Percentiles rank a stretch among this genome's conserved stretches.
Evolutionary conservation across 2,797 vertebrate genomes (phyloP).

Genomic region (Eremophila alpestris): DNA sequence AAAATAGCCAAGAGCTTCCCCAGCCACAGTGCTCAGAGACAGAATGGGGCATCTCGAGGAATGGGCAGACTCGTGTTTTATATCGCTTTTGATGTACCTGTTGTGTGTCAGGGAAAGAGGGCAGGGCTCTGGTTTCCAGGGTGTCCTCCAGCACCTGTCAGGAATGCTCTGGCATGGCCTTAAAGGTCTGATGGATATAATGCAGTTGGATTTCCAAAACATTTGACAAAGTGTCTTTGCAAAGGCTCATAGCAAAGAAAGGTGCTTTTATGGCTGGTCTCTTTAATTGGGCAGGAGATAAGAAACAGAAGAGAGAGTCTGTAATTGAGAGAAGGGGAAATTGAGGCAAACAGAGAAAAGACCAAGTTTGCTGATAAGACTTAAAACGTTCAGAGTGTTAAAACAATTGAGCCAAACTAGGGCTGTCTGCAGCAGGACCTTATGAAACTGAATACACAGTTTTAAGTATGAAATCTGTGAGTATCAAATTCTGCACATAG

Average conservation of each 20-base stretch:
- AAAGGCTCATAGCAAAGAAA: not conserved
- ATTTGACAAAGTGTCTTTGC: not conserved
- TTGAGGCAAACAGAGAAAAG: not conserved
- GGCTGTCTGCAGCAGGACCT: not conserved
- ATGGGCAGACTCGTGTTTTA: not conserved
- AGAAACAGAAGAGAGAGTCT: not conserved
- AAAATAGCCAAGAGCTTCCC: not conserved
- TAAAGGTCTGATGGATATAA: not conserved
- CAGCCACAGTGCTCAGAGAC: not conserved
- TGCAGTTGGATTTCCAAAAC: not conserved
- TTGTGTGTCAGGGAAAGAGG: not conserved
- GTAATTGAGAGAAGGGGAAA: not conserved
- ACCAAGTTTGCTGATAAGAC: not conserved
- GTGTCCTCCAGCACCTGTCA: not conserved
- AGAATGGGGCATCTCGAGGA: not conserved
- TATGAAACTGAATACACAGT: not conserved
- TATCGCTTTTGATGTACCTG: not conserved
- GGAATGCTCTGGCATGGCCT: not conserved
- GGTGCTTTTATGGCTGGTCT: not conserved
- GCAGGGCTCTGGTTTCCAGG: fast-evolving
- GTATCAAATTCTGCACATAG: not conserved
- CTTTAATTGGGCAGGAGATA: not conserved
- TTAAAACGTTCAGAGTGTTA: not conserved
- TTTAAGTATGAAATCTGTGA: not conserved
- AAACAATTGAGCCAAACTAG: not conserved